phyloP scores from a whole-genome alignment of 2,113 vertebrate genomes.

The Tonatia bakeri region DNA sequence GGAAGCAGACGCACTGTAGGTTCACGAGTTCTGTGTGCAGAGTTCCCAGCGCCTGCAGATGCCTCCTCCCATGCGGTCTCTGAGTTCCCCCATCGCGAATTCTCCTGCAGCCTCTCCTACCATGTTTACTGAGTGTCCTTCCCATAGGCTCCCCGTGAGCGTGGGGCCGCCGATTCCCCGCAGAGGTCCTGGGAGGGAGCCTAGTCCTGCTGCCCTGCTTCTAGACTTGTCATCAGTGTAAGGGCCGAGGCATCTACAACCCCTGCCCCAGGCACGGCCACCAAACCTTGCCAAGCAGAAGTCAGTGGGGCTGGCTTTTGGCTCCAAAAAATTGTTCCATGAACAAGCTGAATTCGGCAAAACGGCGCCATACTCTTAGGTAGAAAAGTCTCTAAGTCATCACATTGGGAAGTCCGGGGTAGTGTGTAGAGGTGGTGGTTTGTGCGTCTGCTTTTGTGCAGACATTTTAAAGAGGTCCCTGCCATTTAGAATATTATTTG shows the following conservation, averaged over 20 bases:
- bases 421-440: not conserved
- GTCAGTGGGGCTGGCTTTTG: not conserved
- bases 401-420: not conserved
- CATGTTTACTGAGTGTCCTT: not conserved
- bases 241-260: slow-evolving; percentile 45
- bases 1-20: not conserved
- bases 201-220: not conserved
- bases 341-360: slow-evolving; percentile 64
- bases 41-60: not conserved
- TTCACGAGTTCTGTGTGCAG: fast-evolving
- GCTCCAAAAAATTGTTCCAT: slow-evolving; percentile 2
- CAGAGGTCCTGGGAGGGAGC: not conserved
- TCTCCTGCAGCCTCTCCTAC: not conserved
- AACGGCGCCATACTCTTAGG: not conserved
- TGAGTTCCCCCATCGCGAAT: fast-evolving
- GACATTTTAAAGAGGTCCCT: not conserved
- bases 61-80: fast-evolving
- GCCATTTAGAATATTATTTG: not conserved
- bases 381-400: slow-evolving; percentile 44
- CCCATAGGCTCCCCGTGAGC: not conserved
- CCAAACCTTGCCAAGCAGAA: slow-evolving; percentile 67
- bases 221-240: slow-evolving; percentile 51
- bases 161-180: not conserved
- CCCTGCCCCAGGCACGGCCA: not conserved
- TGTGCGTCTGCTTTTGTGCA: not conserved